Evolutionary conservation across 30 jellyfish, hydroid and myxozoan species (phyloP).

Genomic region (Nemopilema nomurai): DNA sequence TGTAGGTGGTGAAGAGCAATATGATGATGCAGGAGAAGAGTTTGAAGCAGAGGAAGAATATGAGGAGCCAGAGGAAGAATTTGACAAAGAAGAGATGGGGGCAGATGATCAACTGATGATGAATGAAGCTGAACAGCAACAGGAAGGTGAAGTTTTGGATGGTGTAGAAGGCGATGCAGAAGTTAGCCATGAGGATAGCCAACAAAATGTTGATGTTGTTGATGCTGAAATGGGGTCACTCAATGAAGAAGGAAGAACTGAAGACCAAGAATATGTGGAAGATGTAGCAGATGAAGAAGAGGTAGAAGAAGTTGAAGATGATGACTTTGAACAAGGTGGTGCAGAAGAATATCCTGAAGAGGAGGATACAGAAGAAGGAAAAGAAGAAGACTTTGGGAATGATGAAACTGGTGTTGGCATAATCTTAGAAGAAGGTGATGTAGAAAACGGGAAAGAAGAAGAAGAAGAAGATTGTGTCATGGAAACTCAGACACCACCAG

Average conservation of each 20-base stretch:
- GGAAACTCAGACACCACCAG: conserved; percentile 1
- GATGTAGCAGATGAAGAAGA: conserved; percentile 1
- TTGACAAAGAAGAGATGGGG: conserved; percentile 16
- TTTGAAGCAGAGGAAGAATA: conserved; percentile 3
- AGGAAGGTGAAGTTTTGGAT: conserved; percentile 1
- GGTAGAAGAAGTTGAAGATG: conserved; percentile 11
- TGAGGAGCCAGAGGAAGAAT: conserved; percentile 7
- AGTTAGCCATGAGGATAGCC: not conserved
- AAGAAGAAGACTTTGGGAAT: not conserved
- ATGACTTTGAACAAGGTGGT: conserved; percentile 14
- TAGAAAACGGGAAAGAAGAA: conserved; percentile 12
- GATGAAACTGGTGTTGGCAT: conserved; percentile 10
- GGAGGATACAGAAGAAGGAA: conserved; percentile 15
- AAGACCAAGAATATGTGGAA: conserved; percentile 27
- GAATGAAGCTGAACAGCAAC: not conserved
- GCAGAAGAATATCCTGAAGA: conserved; percentile 1
- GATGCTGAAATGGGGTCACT: not conserved
- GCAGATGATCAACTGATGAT: not conserved
- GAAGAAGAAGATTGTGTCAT: conserved; percentile 19
- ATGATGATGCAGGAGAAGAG: conserved; percentile 38
- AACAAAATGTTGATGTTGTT: conserved; percentile 3
- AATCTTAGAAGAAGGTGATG: conserved; percentile 23
- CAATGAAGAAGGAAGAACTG: conserved; percentile 1
- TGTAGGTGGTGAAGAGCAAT: conserved; percentile 21
- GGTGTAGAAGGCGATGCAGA: conserved; percentile 34